A percentile compares a stretch with the other conserved stretches of the same genome.
phyloP scores from a whole-genome alignment of 1,140 invertebrate species.

The Tribolium madens region DNA sequence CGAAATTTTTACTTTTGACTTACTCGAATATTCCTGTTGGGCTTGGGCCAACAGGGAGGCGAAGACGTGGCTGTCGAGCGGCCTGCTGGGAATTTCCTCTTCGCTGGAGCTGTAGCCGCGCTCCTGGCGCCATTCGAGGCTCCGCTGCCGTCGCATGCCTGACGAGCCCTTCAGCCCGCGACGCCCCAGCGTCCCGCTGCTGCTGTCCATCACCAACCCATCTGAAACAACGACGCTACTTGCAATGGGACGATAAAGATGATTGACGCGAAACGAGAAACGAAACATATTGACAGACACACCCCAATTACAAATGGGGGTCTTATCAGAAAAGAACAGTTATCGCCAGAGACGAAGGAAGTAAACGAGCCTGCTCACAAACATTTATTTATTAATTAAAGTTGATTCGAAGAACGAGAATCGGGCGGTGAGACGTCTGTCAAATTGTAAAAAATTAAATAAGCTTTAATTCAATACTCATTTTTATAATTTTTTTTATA shows the following conservation, averaged over 20 bases:
- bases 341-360: background rate
- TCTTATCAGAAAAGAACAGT: background rate
- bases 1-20: conserved; percentile 53
- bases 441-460: too few species aligned
- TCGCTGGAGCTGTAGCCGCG: conserved; percentile 75
- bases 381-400: too few species aligned
- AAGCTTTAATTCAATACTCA: too few species aligned
- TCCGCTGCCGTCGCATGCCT: conserved; percentile 72
- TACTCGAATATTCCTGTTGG: conserved; percentile 72
- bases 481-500: too few species aligned
- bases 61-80: conserved; percentile 74
- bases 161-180: conserved; percentile 65
- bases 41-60: conserved; percentile 74
- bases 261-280: background rate
- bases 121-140: conserved; percentile 74
- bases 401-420: too few species aligned
- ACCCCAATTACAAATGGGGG: too few species aligned
- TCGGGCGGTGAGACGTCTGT: too few species aligned
- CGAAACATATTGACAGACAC: background rate
- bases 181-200: conserved; percentile 66
- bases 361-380: too few species aligned
- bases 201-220: conserved; percentile 67
- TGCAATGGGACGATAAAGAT: conserved; percentile 4
- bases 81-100: conserved; percentile 70
- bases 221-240: conserved; percentile 59